Base-by-base conservation (phyloP, 2,888 invertebrate species). In the Venustoraphidia nigricollis region DNA sequence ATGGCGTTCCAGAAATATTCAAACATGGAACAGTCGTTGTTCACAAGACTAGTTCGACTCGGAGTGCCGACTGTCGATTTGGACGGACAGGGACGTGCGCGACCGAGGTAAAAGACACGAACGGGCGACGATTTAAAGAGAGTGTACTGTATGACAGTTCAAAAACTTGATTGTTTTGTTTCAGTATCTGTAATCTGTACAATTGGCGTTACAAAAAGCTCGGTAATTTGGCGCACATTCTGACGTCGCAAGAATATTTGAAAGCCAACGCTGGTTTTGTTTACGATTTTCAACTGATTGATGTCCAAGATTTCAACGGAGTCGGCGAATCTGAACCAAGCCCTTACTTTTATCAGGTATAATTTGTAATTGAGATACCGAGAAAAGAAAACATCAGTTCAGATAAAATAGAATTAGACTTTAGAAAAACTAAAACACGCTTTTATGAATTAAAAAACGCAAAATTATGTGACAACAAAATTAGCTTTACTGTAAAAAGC, bases 1-100 rank as follows among this genome's bases (percentile, higher is more conserved):
- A 96, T 97, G 91, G 97, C 98, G 8, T 98, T 98, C 71, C 97
- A 99, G 68, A 99, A 99, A 65, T 98, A 94, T 68, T 95, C 93
- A 47, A 99, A 99, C 62, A 97, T 99, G 97, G 98, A 99, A 62
- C 98, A 99, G 70, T 94, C 94, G 47, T 72, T 99, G 40, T 99
- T 99, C 66, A 94, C 97, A 0, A 75, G 98, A 54, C 82, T 98
- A 64, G 96, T 99, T 10, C 74, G 96, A 8, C 74, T 99, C 1
- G 96, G 96, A 0, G 95, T 98, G 2, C 97, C 98, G 0, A 94
- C 95, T 1, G 90, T 98, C 1, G 93, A 97, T 63, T 70, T 99
- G 50, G 98, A 99, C 67, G 94, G 93, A 0, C 98, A 99, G 66
- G 98, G 98, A 52, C 82, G 98, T 68, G 89, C 94, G 0, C 75